Percentiles rank a stretch among this genome's conserved stretches.
These are phyloP conservation scores for Thomomys bottae DNA, from an alignment of 2,113 vertebrate genomes.

Conservation along the genomic window DNA sequence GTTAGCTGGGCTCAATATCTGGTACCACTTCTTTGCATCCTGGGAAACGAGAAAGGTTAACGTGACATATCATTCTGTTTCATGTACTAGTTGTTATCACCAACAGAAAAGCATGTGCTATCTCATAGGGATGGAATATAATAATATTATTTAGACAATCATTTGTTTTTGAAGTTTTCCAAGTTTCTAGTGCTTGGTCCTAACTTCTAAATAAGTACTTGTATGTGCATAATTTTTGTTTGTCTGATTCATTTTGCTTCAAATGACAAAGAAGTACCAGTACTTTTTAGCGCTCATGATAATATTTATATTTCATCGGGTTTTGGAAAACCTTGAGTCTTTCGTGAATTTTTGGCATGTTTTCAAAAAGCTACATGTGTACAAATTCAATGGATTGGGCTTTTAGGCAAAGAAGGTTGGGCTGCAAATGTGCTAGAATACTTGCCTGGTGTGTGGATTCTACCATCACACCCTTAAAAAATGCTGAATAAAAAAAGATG, in stretches of 20 bases:
- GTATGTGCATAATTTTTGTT: neutral
- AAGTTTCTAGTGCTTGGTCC: slow-evolving; percentile 6
- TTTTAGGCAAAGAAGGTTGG: neutral
- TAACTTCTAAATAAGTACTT: neutral
- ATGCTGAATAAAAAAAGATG: neutral
- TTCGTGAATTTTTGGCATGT: slow-evolving; percentile 30
- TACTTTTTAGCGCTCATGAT: neutral
- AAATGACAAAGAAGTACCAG: slow-evolving; percentile 5
- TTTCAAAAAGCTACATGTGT: slow-evolving; percentile 40
- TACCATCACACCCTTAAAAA: neutral
- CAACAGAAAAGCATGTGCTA: slow-evolving; percentile 11
- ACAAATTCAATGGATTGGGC: neutral
- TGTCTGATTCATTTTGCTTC: slow-evolving; percentile 19
- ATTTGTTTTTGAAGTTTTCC: slow-evolving; percentile 32
- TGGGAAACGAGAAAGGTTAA: too few relatives aligned
- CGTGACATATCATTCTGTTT: too few relatives aligned
- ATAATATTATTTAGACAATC: neutral
- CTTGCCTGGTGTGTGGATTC: neutral
- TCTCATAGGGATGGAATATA: neutral
- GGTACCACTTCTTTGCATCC: too few relatives aligned
- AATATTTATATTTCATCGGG: neutral
- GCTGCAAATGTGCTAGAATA: neutral
- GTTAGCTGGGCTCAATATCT: too few relatives aligned
- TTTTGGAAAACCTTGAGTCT: slow-evolving; percentile 39
- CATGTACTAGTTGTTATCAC: neutral